Percentiles rank a stretch among this genome's conserved stretches.
phyloP scores from a whole-genome alignment of 2,113 vertebrate species.

The Neomonachus schauinslandi region DNA sequence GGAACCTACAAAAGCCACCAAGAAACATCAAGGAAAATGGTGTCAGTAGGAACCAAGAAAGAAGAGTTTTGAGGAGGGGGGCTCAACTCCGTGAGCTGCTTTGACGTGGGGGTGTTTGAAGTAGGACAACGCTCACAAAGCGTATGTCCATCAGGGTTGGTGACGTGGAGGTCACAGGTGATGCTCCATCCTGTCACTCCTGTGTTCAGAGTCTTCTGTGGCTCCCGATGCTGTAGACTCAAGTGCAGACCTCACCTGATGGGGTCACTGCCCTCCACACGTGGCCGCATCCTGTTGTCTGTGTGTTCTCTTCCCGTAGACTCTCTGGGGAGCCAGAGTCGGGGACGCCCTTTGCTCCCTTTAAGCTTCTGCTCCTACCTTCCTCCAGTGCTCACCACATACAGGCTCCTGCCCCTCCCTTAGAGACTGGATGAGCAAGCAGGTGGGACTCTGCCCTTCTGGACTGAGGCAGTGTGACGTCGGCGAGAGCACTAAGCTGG shows the following conservation, averaged over 20 bases:
- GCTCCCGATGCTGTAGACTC: neutral
- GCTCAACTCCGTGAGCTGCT: accelerated
- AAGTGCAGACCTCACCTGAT: neutral
- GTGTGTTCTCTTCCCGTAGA: neutral
- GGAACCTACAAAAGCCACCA: neutral
- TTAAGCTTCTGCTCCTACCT: neutral
- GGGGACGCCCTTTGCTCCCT: neutral
- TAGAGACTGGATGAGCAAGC: neutral
- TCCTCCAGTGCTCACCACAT: neutral
- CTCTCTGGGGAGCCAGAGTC: neutral
- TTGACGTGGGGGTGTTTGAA: neutral
- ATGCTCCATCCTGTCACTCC: neutral
- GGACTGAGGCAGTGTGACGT: neutral
- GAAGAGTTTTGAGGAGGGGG: neutral
- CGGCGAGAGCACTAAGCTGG: neutral
- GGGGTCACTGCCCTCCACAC: neutral
- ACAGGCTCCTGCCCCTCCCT: neutral
- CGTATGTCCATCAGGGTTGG: too few species aligned
- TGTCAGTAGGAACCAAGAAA: neutral
- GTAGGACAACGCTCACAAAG: accelerated
- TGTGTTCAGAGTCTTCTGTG: neutral
- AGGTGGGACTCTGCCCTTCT: neutral
- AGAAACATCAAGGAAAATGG: neutral
- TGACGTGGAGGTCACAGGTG: neutral
- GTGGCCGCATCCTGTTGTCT: neutral